Conservation (phyloP, 2,888 invertebrate genomes). For the Beris chalybata region DNA sequence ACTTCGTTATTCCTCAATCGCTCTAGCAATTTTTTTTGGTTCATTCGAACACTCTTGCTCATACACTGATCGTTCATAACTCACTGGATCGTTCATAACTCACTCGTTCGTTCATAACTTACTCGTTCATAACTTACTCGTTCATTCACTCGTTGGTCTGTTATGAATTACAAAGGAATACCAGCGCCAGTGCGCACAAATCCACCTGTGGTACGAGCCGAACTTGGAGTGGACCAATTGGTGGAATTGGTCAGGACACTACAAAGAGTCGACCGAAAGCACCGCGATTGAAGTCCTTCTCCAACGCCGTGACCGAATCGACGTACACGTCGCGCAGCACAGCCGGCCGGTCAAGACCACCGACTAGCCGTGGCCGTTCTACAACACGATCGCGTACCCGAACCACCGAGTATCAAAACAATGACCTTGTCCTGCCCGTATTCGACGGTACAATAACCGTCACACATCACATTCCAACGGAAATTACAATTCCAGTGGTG, state of each 20-base stretch:
- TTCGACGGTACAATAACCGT: constrained; percentile 82
- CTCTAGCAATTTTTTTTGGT: too few relatives aligned
- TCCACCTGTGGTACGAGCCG: too few relatives aligned
- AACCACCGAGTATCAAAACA: constrained; percentile 58
- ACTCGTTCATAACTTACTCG: too few relatives aligned
- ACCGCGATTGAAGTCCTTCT: constrained; percentile 62
- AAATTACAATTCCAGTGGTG: constrained; percentile 81
- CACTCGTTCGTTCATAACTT: too few relatives aligned
- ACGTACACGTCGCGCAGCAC: constrained; percentile 55
- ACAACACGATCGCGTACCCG: constrained; percentile 45
- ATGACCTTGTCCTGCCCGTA: constrained; percentile 53
- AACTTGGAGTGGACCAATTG: too few relatives aligned
- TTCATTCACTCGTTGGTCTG: too few relatives aligned
- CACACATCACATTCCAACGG: constrained; percentile 81
- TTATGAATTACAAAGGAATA: too few relatives aligned
- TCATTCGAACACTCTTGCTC: too few relatives aligned
- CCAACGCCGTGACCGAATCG: constrained; percentile 54
- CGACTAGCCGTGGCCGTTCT: constrained; percentile 42
- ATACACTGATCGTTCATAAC: too few relatives aligned
- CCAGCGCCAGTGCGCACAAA: too few relatives aligned
- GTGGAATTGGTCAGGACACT: constrained; percentile 48
- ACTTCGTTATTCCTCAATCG: too few relatives aligned
- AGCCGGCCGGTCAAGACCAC: constrained; percentile 43
- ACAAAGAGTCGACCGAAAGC: constrained; percentile 59
- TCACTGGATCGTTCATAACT: too few relatives aligned